Evolutionary conservation across 2,797 vertebrate species (phyloP).

Genomic region (Hephaestus fuliginosus): DNA sequence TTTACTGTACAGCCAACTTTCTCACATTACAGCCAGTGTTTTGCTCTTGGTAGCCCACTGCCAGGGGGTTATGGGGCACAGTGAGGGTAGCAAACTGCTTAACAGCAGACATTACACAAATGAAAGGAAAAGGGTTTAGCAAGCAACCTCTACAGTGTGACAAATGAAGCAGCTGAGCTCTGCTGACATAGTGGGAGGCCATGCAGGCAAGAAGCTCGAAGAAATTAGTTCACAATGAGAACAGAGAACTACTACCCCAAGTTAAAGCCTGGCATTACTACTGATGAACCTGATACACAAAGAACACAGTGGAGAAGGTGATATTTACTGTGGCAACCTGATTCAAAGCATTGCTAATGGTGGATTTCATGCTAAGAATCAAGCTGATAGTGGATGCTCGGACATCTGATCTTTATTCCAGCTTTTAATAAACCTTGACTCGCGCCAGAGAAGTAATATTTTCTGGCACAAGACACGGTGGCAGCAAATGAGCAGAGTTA

Average conservation of each 20-base stretch:
- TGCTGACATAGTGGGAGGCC: constrained; percentile 46
- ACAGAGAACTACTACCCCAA: constrained; percentile 21
- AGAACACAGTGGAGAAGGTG: constrained; percentile 17
- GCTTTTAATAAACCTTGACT: constrained; percentile 41
- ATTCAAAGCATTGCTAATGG: constrained; percentile 28
- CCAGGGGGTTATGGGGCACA: constrained; percentile 61
- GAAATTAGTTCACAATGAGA: constrained; percentile 51
- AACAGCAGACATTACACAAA: constrained; percentile 70
- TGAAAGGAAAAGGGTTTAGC: constrained; percentile 68
- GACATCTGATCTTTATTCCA: constrained; percentile 49
- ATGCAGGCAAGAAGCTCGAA: constrained; percentile 33
- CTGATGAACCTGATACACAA: constrained; percentile 42
- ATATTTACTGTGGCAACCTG: not conserved
- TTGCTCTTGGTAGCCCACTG: constrained; percentile 55
- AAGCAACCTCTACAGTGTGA: constrained; percentile 65
- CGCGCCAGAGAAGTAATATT: constrained; percentile 47
- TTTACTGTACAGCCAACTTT: constrained; percentile 67
- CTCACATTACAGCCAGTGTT: constrained; percentile 69
- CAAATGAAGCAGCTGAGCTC: constrained; percentile 71
- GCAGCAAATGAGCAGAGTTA: constrained; percentile 54
- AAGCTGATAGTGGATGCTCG: constrained; percentile 23
- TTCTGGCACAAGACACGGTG: constrained; percentile 45
- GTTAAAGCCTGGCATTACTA: constrained; percentile 37
- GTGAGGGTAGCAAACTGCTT: constrained; percentile 59
- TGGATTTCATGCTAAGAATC: constrained; percentile 19